These are phyloP conservation scores for Lacerta viridis DNA, from an alignment of 2,797 vertebrate species.

Conservation along the genomic window DNA sequence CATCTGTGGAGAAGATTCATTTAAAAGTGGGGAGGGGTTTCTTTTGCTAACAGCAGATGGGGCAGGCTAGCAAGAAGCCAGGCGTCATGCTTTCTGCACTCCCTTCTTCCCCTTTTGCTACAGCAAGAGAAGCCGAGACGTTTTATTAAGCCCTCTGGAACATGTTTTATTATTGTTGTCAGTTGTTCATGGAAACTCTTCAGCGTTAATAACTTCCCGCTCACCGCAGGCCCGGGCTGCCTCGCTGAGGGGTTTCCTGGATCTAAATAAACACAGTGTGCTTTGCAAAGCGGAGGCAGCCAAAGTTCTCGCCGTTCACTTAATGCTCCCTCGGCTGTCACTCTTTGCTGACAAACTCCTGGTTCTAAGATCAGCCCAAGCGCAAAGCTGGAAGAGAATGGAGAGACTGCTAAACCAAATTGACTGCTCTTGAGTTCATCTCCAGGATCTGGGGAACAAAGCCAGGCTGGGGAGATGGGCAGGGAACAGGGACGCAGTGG, in stretches of 20 bases:
- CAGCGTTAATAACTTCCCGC: slow-evolving; percentile 7
- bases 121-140: background rate
- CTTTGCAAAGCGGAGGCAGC: background rate
- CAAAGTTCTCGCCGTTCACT: background rate
- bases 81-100: background rate
- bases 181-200: slow-evolving; percentile 31
- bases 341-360: background rate
- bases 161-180: slow-evolving; percentile 27
- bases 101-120: background rate
- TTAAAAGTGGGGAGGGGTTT: background rate
- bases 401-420: background rate
- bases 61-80: background rate
- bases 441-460: background rate
- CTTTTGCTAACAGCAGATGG: background rate
- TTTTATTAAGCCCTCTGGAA: slow-evolving; percentile 34
- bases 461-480: background rate
- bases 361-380: background rate
- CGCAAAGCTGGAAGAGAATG: slow-evolving; percentile 8
- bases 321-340: background rate
- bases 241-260: slow-evolving; percentile 16
- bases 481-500: no score
- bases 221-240: background rate
- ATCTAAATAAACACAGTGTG: background rate
- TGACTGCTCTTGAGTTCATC: background rate
- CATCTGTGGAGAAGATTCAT: background rate